Percentiles rank a stretch among this genome's conserved stretches.
These are phyloP conservation scores for Lipophrys pholis DNA, from an alignment of 2,113 vertebrate species.

Conservation along the genomic window DNA sequence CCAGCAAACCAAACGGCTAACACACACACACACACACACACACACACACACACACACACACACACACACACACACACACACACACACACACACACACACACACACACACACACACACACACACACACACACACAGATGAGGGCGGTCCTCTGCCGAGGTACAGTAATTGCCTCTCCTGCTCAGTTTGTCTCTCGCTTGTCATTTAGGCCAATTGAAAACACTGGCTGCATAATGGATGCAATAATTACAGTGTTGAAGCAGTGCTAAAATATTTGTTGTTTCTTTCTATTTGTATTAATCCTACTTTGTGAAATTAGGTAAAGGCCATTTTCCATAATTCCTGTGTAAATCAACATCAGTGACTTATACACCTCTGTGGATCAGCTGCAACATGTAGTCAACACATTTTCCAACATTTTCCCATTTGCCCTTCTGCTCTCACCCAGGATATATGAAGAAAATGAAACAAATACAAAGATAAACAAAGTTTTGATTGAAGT, in stretches of 20 bases:
- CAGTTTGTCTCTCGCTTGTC: slow-evolving; percentile 55
- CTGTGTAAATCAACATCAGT: slow-evolving; percentile 37
- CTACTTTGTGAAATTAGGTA: slow-evolving; percentile 26
- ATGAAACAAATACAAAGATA: slow-evolving; percentile 5
- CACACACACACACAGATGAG: slow-evolving; percentile 32
- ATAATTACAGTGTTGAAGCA: slow-evolving; percentile 49
- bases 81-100: slow-evolving; percentile 1
- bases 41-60: slow-evolving; percentile 23
- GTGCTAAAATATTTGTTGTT: slow-evolving; percentile 3
- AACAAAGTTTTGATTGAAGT: slow-evolving; percentile 58
- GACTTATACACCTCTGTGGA: slow-evolving; percentile 23
- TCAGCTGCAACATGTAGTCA: slow-evolving; percentile 48
- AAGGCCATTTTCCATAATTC: neutral
- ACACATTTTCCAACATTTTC: slow-evolving; percentile 45
- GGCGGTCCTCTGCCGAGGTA: slow-evolving; percentile 39
- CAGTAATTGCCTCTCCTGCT: slow-evolving; percentile 60
- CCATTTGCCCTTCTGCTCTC: slow-evolving; percentile 30
- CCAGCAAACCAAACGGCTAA: slow-evolving; percentile 37
- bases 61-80: neutral
- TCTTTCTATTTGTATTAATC: slow-evolving; percentile 14
- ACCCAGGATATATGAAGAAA: slow-evolving; percentile 2
- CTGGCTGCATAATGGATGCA: slow-evolving; percentile 66
- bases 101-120: slow-evolving; percentile 20
- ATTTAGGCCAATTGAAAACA: slow-evolving; percentile 58
- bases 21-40: slow-evolving; percentile 16